Base-by-base conservation (phyloP, 2,797 vertebrate species). In the Pipistrellus pygmaeus region DNA sequence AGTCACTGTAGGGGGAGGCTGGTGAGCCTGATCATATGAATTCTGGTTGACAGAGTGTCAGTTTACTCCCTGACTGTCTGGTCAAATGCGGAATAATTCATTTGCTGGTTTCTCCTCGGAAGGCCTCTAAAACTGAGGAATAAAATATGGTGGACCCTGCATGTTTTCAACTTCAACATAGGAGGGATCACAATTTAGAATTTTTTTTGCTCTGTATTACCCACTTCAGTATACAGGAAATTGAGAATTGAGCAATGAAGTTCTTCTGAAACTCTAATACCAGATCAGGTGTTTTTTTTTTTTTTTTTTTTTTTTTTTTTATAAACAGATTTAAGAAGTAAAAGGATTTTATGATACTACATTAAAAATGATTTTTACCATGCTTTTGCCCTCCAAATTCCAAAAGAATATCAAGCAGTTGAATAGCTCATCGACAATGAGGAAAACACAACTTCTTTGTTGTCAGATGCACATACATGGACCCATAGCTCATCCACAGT, bases 291-390 rank as follows among this genome's bases (percentile, higher is more conserved):
- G 21, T 27, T 94, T 93, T 78, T 75, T 73, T 66, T 89, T 41
- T 6, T 62, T 41, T 41, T 73, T 66, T 89, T 41, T 41, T 55
- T 41, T 41, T 6, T 41, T 6, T 93, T 78, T 82, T 72, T 53
- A 92, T 72, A 71, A 80, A 30, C 4, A 90, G 35, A 6, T 87
- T 88, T 3, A 21, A 60, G 57, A 82, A 73, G 38, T 38, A 71
- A 75, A 86, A 86, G 12, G 21, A 62, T 93, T 92, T 77, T 72
- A 27, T 76, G 62, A 64, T n/a, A 57, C 55, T 64, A 48, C 21
- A 82, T 62, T 86, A 21, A 89, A 68, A 92, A 68, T 27, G 23
- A 69, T 81, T 92, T 73, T 81, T 69, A 69, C 2, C 21, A 62
- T 81, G 27, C 21, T 46, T 89, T 69, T 32, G 8, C 6, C 25